These are phyloP conservation scores for Cheiracanthium punctorium DNA, from an alignment of 2,888 invertebrate species.

Conservation along the genomic window DNA sequence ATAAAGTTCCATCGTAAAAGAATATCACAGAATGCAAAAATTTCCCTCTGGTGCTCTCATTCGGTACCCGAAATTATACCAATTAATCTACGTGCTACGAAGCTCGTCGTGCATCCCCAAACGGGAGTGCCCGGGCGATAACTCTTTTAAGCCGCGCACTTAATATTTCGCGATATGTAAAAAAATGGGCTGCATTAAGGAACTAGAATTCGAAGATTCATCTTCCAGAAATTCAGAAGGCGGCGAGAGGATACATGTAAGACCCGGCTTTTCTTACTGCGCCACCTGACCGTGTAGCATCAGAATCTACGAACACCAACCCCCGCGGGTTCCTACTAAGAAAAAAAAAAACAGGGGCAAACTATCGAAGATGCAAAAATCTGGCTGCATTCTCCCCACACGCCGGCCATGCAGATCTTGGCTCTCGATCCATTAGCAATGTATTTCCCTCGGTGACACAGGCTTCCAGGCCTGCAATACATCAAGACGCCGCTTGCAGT, in stretches of 20 bases:
- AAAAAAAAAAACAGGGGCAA: constrained; percentile 7
- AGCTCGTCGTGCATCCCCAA: not conserved
- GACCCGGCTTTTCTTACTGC: not conserved
- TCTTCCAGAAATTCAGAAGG: not conserved
- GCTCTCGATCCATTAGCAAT: constrained; percentile 65
- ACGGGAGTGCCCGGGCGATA: not conserved
- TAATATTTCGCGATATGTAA: not conserved
- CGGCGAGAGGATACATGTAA: not conserved
- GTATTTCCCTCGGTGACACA: constrained; percentile 66
- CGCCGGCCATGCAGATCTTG: constrained; percentile 63
- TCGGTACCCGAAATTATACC: not conserved
- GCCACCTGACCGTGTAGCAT: constrained; percentile 50
- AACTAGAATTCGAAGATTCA: not conserved
- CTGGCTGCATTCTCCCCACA: constrained; percentile 54
- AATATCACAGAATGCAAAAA: too few species aligned
- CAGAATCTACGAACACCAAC: not conserved
- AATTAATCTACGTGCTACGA: not conserved
- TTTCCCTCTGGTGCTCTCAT: too few species aligned
- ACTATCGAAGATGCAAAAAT: constrained; percentile 65
- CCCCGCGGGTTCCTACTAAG: constrained; percentile 52
- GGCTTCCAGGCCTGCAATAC: constrained; percentile 45
- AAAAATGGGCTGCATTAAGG: not conserved
- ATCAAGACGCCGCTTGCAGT: constrained; percentile 48
- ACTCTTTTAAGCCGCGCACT: not conserved
- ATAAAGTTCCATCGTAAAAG: too few species aligned